phyloP scores from a whole-genome alignment of 2,113 vertebrate genomes.

The Platysteira castanea region DNA sequence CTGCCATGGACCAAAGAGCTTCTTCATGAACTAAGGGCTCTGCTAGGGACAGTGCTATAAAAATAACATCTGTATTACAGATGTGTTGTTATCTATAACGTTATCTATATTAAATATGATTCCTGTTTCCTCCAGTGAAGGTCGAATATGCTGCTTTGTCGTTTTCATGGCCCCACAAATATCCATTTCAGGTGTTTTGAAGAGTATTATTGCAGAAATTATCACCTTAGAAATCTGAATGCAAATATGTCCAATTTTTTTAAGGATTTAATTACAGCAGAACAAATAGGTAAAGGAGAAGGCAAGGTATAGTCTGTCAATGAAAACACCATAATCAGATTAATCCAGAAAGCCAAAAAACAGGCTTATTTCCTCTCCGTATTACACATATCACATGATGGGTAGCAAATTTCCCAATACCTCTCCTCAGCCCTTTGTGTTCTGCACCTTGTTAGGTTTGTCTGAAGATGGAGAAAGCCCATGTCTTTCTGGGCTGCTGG shows the following conservation, averaged over 20 bases:
- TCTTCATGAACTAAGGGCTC: neutral
- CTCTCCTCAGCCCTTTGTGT: neutral
- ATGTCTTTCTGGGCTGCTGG: neutral
- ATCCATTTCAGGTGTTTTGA: neutral
- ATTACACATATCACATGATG: fast-evolving
- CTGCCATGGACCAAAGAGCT: neutral
- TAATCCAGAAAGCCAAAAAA: neutral
- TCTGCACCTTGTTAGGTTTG: neutral
- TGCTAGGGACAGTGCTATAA: neutral
- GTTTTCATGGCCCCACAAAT: neutral
- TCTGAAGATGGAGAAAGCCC: neutral
- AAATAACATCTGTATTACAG: neutral
- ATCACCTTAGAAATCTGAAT: neutral
- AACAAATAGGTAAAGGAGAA: neutral
- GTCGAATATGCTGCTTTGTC: neutral
- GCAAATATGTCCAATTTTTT: neutral
- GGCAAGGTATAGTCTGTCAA: neutral
- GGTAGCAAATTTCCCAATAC: neutral
- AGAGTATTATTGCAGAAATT: neutral
- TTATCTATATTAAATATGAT: neutral
- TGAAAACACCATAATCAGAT: neutral
- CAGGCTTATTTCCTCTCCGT: neutral
- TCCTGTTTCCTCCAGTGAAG: neutral
- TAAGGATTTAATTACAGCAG: neutral
- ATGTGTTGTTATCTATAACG: neutral